Evolutionary conservation across 2,888 invertebrate genomes (phyloP).

Genomic region (Acanthosepion esculentum): DNA sequence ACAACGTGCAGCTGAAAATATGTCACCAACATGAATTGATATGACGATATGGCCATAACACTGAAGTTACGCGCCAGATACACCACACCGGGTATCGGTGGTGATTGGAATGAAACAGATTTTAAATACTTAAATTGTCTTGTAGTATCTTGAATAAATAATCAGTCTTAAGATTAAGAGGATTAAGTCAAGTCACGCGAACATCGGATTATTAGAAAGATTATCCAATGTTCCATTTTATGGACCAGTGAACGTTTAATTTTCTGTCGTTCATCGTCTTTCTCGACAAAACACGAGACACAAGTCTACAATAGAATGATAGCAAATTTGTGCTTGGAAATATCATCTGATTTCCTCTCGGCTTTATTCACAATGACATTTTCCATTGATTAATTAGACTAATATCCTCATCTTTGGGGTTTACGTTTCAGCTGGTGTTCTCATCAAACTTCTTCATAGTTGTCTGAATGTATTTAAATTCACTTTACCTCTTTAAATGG

Average conservation of each 20-base stretch:
- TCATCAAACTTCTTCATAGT: too few relatives aligned
- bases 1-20: neutral
- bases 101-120: neutral
- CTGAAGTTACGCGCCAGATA: neutral
- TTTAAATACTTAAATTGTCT: neutral
- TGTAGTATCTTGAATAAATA: neutral
- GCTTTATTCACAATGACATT: neutral
- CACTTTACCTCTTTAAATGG: too few relatives aligned
- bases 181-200: constrained; percentile 5
- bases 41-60: too few relatives aligned
- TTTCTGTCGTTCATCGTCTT: neutral
- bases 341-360: neutral
- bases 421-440: neutral
- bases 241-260: neutral
- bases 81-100: neutral
- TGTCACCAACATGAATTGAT: too few relatives aligned
- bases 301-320: neutral
- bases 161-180: neutral
- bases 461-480: too few relatives aligned
- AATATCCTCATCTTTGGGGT: neutral
- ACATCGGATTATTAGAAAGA: neutral
- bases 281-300: neutral
- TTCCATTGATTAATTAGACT: too few relatives aligned
- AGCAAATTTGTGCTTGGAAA: neutral
- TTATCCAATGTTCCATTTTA: neutral